These are phyloP conservation scores for Denticeps clupeoides DNA, from an alignment of 2,797 vertebrate genomes.

Conservation along the genomic window DNA sequence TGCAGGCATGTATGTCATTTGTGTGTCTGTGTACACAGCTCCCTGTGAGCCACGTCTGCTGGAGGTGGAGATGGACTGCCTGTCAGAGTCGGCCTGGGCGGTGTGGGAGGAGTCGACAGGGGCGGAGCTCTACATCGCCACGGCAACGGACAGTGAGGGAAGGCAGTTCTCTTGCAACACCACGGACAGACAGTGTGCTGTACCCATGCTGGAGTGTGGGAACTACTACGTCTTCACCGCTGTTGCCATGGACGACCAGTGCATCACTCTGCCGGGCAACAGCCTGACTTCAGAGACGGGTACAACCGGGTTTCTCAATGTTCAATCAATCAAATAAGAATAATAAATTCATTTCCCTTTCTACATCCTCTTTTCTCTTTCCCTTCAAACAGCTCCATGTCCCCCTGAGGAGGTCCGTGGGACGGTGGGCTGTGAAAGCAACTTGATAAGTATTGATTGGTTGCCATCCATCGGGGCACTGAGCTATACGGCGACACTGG, in stretches of 20 bases:
- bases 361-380: not conserved
- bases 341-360: not conserved
- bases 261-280: conserved; percentile 48
- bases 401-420: conserved; percentile 37
- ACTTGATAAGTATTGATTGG: conserved; percentile 45
- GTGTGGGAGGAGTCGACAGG: conserved; percentile 37
- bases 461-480: conserved; percentile 38
- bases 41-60: conserved; percentile 50
- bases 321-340: no score
- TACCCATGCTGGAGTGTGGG: conserved; percentile 48
- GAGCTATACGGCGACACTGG: conserved; percentile 50
- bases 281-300: conserved; percentile 46
- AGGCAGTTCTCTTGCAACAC: conserved; percentile 40
- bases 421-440: conserved; percentile 33
- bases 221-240: conserved; percentile 47
- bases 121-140: conserved; percentile 35
- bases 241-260: conserved; percentile 41
- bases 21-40: conserved; percentile 31
- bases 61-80: conserved; percentile 55
- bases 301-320: no score
- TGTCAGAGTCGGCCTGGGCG: conserved; percentile 51
- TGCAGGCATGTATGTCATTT: not conserved
- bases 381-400: conserved; percentile 50
- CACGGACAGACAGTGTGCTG: conserved; percentile 31
- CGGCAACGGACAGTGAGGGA: conserved; percentile 23